phyloP scores from a whole-genome alignment of 2,113 vertebrate species.

The Cavia aperea region DNA sequence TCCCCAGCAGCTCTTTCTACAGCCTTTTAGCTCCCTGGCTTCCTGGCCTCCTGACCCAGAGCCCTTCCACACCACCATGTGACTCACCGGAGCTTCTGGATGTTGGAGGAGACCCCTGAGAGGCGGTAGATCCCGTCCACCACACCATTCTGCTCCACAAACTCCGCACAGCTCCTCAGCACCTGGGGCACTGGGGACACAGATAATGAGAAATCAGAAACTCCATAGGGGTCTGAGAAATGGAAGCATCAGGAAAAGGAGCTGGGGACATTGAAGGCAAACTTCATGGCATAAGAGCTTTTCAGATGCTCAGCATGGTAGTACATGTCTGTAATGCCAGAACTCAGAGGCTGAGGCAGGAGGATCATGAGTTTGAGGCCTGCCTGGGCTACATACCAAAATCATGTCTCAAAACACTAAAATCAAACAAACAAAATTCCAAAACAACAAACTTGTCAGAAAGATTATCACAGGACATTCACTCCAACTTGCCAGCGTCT shows the following conservation, averaged over 20 bases:
- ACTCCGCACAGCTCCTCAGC: constrained; percentile 85
- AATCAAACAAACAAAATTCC: neutral
- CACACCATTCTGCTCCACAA: constrained; percentile 88
- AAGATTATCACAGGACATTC: neutral
- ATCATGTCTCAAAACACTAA: neutral
- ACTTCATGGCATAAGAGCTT: neutral
- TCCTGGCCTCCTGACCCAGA: neutral
- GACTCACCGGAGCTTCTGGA: constrained; percentile 86
- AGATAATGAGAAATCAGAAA: neutral
- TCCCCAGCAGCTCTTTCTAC: neutral
- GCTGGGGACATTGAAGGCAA: neutral
- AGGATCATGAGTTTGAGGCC: neutral
- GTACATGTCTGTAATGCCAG: neutral
- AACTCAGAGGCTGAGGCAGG: neutral
- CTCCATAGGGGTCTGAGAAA: neutral
- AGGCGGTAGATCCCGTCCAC: constrained; percentile 94
- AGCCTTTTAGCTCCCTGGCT: neutral
- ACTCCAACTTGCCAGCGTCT: neutral
- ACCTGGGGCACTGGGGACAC: constrained; percentile 85
- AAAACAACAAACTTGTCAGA: neutral
- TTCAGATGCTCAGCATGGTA: neutral
- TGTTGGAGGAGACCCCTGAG: constrained; percentile 93
- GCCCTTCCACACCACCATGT: neutral
- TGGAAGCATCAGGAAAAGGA: neutral
- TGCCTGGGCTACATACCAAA: neutral